Evolutionary conservation across 2,888 invertebrate genomes (phyloP), one percentile per base, ranked within the genome.

Genomic region (Caenorhabditis sulstoni): DNA sequence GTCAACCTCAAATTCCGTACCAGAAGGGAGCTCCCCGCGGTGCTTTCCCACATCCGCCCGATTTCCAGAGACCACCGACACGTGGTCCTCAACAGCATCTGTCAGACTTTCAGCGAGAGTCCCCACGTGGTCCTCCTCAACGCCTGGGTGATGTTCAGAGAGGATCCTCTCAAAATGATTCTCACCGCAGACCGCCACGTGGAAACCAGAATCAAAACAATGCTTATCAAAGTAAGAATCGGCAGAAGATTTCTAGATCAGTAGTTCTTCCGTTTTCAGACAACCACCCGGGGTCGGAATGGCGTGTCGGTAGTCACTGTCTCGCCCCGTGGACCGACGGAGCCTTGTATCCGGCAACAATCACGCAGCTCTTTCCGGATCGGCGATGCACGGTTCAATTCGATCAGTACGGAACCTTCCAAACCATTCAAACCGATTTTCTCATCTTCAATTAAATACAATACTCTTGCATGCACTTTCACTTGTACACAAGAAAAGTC

Each of bases 291-390:
- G n/a, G n/a, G n/a, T n/a, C 70, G 1, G 16, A 57, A 12, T 79
- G 75, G 75, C 41, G 55, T 22, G 62, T 76, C 22, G 81, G 81
- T 1, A 11, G 41, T 3, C 65, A 79, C n/a, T 79, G 79, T 12
- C 52, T 74, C 12, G 75, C 81, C 29, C 68, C 81, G 23, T 81
- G 79, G 79, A 59, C 62, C 16, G 81, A 81, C 45, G 81, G 81
- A 14, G 35, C 55, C 41, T 20, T 70, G 20, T 82, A 82, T 57
- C 70, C 73, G 7, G 79, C 82, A 0, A 64, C 68, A 3, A 59
- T 82, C 9, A 41, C 45, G 16, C 20, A 68, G 1, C 11, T 82
- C 0, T 39, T 47, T 0, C 77, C 77, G 5, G 59, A 67, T 44
- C 39, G 66, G 1, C 57, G 18, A 1, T 74, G 77, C 12, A 44